phyloP scores from a whole-genome alignment of 1,140 invertebrate genomes.

The Diachasmimorpha longicaudata region DNA sequence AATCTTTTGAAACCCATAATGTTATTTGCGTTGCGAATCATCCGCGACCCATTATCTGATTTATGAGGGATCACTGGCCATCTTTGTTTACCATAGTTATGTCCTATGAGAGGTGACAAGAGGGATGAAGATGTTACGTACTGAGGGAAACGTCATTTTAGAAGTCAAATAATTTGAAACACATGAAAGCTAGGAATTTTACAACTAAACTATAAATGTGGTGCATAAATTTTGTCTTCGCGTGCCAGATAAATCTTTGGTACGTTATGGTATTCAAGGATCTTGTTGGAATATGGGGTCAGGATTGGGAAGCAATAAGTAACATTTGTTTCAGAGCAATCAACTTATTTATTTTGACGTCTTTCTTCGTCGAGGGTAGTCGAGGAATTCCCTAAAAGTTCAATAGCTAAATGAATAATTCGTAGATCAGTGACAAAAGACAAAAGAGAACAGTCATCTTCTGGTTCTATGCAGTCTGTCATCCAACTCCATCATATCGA shows the following conservation, averaged over 20 bases:
- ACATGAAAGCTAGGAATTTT: not conserved
- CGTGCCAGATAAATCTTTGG: not conserved
- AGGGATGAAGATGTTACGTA: conserved; percentile 35
- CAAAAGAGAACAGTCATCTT: no score
- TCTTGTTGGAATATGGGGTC: no score
- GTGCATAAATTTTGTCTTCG: not conserved
- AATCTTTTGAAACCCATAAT: conserved; percentile 55
- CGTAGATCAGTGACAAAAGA: no score
- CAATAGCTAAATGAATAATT: no score
- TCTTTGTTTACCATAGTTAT: conserved; percentile 38
- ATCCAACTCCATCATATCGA: no score
- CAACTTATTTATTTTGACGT: no score
- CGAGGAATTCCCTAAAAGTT: no score
- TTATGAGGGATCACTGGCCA: conserved; percentile 39
- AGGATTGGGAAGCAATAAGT: no score
- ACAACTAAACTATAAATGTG: not conserved
- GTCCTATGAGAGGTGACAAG: conserved; percentile 8
- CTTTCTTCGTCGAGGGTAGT: no score
- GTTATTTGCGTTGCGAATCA: conserved; percentile 57
- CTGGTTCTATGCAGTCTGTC: no score
- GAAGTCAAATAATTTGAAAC: conserved; percentile 21
- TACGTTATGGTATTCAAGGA: not conserved
- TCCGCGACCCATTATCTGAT: conserved; percentile 51
- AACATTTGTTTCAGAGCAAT: no score
- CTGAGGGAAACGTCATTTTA: conserved; percentile 49